phyloP scores from a whole-genome alignment of 2,113 vertebrate species.

The Semicossyphus pulcher region DNA sequence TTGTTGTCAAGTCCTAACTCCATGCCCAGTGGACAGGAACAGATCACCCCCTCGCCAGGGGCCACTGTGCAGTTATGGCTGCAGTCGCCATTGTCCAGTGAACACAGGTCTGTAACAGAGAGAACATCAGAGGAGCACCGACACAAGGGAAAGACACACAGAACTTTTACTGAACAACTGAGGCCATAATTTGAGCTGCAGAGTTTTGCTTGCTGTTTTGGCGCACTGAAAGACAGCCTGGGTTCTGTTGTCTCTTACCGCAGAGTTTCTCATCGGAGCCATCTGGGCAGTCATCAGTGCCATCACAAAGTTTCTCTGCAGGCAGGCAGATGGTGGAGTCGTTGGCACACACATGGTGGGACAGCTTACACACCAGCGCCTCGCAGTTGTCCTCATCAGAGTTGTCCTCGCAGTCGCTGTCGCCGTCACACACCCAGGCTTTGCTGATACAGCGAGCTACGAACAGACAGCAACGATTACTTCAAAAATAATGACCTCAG shows the following conservation, averaged over 20 bases:
- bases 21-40: slow-evolving; percentile 96
- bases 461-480: background rate
- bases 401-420: slow-evolving; percentile 97
- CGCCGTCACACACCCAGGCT: slow-evolving; percentile 97
- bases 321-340: slow-evolving; percentile 94
- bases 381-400: slow-evolving; percentile 97
- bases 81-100: slow-evolving; percentile 92
- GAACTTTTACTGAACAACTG: background rate
- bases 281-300: slow-evolving; percentile 91
- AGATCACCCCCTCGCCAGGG: slow-evolving; percentile 92
- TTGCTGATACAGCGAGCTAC: slow-evolving; percentile 97
- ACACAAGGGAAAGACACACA: background rate
- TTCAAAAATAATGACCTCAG: background rate
- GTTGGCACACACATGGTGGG: slow-evolving; percentile 95
- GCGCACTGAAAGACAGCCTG: slow-evolving; percentile 23
- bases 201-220: slow-evolving; percentile 12
- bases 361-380: slow-evolving; percentile 92
- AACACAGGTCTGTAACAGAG: slow-evolving; percentile 80
- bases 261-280: slow-evolving; percentile 96
- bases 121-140: background rate
- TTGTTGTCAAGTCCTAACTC: slow-evolving; percentile 92
- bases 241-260: slow-evolving; percentile 79
- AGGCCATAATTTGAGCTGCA: slow-evolving; percentile 7
- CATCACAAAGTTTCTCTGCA: slow-evolving; percentile 92
- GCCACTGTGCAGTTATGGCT: slow-evolving; percentile 97